Base-by-base conservation (phyloP, 2,888 invertebrate genomes). In the Athetis lepigone region DNA sequence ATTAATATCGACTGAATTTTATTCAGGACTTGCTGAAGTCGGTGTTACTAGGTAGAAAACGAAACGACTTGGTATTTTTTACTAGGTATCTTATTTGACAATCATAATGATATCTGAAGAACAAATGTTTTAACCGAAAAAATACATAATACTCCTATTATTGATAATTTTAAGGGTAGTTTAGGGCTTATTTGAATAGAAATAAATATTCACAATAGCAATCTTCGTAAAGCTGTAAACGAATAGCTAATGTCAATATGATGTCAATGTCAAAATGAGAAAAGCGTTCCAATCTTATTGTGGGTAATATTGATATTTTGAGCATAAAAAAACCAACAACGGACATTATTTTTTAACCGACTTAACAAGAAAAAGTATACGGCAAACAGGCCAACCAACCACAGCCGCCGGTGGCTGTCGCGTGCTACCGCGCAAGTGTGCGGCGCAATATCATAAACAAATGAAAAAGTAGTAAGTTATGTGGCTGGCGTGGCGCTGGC, bases 1-100 rank as follows among this genome's bases (percentile, higher is more conserved):
- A 74, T 76, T 81, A 84, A 77, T 90, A 90, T 90, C 89, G 90
- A 90, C 90, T 89, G 86, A 85, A 82, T 64, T 33, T 33, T 11
- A 33, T 33, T 64, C 55, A 55, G 47, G 39, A 45, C 42, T 33
- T 45, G 39, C 70, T 69, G 75, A 75, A 75, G 42, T 23, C 39
- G n/a, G 50, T 55, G 70, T 70, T 70, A 42, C 70, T 13, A 70
- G n/a, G 2, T 25, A 9, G 18, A 29, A 33, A 45, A 43, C 49
- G 29, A 23, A 65, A 43, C 4, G 8, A 33, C 0, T 6, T 25
- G 13, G 6, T 27, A 29, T 13, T 36, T n/a, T 52, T 13, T 2
- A 3, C 11, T 27, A 23, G n/a, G n/a, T 23, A n/a, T 9, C 29
- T 51, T 4, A 33, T 13, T 33, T 33, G 11, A 13, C 11, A 13